These are phyloP conservation scores for Cotesia vestalis DNA, from an alignment of 1,140 invertebrate species.

Conservation along the genomic window DNA sequence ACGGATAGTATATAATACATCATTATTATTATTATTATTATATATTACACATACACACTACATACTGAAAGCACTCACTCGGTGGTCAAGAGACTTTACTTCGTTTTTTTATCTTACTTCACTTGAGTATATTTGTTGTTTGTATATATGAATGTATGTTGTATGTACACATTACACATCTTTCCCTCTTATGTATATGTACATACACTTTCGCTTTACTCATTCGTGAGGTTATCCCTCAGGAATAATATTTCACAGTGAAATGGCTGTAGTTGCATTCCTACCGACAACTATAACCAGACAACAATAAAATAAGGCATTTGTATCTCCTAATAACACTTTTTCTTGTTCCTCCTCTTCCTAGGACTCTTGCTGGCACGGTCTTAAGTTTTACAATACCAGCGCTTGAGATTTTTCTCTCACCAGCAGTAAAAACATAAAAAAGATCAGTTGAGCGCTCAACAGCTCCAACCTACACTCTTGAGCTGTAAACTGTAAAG, in stretches of 20 bases:
- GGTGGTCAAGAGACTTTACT: constrained; percentile 12
- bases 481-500: constrained; percentile 19
- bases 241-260: constrained; percentile 51
- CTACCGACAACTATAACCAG: constrained; percentile 46
- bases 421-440: neutral
- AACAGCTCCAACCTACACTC: neutral
- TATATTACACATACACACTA: constrained; percentile 13
- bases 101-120: neutral
- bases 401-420: constrained; percentile 24
- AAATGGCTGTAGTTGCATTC: constrained; percentile 48
- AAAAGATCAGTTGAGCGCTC: neutral
- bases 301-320: constrained; percentile 62
- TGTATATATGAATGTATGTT: too few species aligned
- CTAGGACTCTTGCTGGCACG: constrained; percentile 43
- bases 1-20: constrained; percentile 25
- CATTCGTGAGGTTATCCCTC: constrained; percentile 31
- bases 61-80: neutral
- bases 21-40: neutral
- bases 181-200: neutral
- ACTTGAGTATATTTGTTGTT: neutral
- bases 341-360: constrained; percentile 15
- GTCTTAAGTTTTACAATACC: constrained; percentile 59
- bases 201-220: constrained; percentile 37
- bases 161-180: too few species aligned
- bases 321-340: constrained; percentile 60